These are phyloP conservation scores for Teleiodes luculella DNA, from an alignment of 2,888 invertebrate species.

Conservation along the genomic window DNA sequence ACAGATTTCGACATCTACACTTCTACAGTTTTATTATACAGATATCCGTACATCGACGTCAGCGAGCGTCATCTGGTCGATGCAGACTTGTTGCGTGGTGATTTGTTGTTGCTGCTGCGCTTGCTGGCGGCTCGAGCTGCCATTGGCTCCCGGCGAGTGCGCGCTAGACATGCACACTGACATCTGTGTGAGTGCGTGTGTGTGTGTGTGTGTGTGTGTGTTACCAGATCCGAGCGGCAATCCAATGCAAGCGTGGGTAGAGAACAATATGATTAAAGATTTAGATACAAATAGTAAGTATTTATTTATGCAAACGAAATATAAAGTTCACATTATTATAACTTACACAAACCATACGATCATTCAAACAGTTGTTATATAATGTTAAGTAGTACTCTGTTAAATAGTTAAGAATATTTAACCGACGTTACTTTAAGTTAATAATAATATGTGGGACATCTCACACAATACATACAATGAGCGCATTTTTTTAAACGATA, in stretches of 20 bases:
- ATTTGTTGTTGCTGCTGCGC: conserved; percentile 54
- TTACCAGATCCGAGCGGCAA: conserved; percentile 61
- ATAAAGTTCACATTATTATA: no score
- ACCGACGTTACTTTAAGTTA: no score
- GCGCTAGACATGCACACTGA: conserved; percentile 68
- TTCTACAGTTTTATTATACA: no score
- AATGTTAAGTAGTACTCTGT: no score
- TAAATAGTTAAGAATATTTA: no score
- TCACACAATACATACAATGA: no score
- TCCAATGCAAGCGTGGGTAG: conserved; percentile 43
- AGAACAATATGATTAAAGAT: conserved; percentile 19
- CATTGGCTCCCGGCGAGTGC: conserved; percentile 34
- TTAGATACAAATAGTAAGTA: not conserved
- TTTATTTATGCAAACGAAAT: no score
- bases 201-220: conserved; percentile 7
- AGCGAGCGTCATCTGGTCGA: conserved; percentile 85
- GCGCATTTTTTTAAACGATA: no score
- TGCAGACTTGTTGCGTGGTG: conserved; percentile 85
- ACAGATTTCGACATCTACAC: no score
- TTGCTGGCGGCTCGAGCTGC: conserved; percentile 54
- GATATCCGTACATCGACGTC: conserved; percentile 79
- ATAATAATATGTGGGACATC: no score
- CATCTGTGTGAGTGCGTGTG: conserved; percentile 28
- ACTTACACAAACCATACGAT: no score
- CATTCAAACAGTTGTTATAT: no score